These are phyloP conservation scores for Dendronephthya gigantea DNA, from an alignment of 64 coral and sea anemone genomes.

Conservation along the genomic window DNA sequence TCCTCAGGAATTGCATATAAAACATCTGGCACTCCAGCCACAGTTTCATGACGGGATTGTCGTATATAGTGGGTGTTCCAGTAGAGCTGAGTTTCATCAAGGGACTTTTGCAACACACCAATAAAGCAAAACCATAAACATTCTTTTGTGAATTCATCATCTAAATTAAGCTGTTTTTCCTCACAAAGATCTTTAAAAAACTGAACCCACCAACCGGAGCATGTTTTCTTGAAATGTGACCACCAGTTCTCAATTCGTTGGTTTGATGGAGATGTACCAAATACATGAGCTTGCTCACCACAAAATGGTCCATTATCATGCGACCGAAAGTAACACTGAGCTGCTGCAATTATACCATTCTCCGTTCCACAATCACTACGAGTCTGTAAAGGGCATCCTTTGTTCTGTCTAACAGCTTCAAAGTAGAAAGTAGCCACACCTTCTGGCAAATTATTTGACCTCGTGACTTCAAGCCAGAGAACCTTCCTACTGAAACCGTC, in stretches of 20 bases:
- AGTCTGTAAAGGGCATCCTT: slow-evolving; percentile 22
- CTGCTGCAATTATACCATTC: slow-evolving; percentile 24
- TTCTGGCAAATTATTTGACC: slow-evolving; percentile 17
- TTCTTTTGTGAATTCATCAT: neutral
- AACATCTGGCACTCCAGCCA: slow-evolving; percentile 39
- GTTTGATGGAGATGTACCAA: neutral
- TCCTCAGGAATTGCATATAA: slow-evolving; percentile 33
- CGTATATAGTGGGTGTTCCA: slow-evolving; percentile 26
- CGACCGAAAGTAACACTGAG: slow-evolving; percentile 17
- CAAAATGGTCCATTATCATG: neutral
- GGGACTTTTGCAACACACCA: neutral
- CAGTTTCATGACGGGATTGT: slow-evolving; percentile 41
- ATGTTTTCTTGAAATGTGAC: slow-evolving; percentile 3
- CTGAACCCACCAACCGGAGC: neutral
- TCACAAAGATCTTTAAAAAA: neutral
- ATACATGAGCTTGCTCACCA: slow-evolving; percentile 22
- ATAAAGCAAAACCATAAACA: neutral
- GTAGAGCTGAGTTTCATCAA: neutral
- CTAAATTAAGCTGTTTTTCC: neutral
- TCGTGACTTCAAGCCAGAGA: slow-evolving; percentile 22
- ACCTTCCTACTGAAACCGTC: slow-evolving; percentile 37
- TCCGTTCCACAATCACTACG: slow-evolving; percentile 35
- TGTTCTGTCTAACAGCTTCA: slow-evolving; percentile 6
- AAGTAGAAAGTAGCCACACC: slow-evolving; percentile 2
- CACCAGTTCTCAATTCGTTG: slow-evolving; percentile 32